phyloP scores from a whole-genome alignment of 2,113 vertebrate species.

The Pterocles burchelli region DNA sequence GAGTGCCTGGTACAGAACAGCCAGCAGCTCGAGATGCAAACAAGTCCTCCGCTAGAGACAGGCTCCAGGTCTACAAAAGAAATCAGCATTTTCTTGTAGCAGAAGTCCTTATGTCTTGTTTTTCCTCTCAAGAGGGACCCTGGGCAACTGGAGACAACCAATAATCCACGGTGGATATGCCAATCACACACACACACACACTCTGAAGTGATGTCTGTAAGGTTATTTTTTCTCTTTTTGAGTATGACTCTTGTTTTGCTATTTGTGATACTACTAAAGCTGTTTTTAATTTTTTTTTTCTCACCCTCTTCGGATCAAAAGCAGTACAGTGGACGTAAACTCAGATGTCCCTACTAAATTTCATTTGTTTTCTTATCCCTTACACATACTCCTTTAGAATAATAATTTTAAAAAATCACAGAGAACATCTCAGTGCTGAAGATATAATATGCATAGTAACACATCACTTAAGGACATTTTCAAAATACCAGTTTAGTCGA shows the following conservation, averaged over 20 bases:
- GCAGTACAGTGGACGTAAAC: background rate
- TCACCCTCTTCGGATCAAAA: background rate
- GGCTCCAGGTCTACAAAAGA: background rate
- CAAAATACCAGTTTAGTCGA: background rate
- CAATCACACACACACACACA: background rate
- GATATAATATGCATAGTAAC: background rate
- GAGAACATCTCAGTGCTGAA: background rate
- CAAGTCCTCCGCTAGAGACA: background rate
- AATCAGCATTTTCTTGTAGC: rapidly evolving
- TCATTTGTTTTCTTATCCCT: background rate
- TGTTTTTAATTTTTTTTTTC: background rate
- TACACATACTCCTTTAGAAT: background rate
- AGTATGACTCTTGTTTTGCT: background rate
- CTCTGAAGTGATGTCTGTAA: background rate
- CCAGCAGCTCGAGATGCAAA: background rate
- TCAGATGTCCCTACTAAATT: background rate
- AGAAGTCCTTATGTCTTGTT: background rate
- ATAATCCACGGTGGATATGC: background rate
- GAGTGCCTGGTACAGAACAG: background rate
- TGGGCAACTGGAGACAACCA: background rate
- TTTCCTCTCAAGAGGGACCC: background rate
- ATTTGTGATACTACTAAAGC: background rate
- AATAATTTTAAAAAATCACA: background rate
- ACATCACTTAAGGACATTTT: background rate
- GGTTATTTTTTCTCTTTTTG: background rate